Evolutionary conservation across 2,113 vertebrate species (phyloP).

Genomic region (Centrocercus urophasianus): DNA sequence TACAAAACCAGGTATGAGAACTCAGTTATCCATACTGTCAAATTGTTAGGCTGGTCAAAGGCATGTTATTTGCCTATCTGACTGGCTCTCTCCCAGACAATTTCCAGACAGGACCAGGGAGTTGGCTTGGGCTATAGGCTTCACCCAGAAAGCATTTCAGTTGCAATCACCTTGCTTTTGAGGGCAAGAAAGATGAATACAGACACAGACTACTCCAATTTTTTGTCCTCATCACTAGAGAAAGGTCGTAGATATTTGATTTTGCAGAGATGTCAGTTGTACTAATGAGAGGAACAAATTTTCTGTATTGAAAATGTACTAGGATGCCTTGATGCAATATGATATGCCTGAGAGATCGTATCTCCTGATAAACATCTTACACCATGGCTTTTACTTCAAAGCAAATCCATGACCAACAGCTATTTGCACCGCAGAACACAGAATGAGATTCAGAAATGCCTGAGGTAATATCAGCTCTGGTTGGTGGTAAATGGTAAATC

Average conservation of each 20-base stretch:
- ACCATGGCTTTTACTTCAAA: neutral
- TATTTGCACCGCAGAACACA: neutral
- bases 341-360: neutral
- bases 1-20: neutral
- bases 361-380: neutral
- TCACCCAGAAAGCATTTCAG: neutral
- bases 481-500: neutral
- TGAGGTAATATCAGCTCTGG: neutral
- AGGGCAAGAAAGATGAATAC: neutral
- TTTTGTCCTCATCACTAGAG: neutral
- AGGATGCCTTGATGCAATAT: neutral
- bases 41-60: neutral
- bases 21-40: neutral
- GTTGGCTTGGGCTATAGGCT: neutral
- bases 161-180: neutral
- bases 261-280: neutral
- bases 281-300: neutral
- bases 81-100: neutral
- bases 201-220: neutral
- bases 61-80: neutral
- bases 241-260: neutral
- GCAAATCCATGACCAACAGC: neutral
- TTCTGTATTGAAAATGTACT: neutral
- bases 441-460: neutral
- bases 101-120: neutral